These are phyloP conservation scores for Falco naumanni DNA, from an alignment of 2,797 vertebrate genomes.

Conservation along the genomic window DNA sequence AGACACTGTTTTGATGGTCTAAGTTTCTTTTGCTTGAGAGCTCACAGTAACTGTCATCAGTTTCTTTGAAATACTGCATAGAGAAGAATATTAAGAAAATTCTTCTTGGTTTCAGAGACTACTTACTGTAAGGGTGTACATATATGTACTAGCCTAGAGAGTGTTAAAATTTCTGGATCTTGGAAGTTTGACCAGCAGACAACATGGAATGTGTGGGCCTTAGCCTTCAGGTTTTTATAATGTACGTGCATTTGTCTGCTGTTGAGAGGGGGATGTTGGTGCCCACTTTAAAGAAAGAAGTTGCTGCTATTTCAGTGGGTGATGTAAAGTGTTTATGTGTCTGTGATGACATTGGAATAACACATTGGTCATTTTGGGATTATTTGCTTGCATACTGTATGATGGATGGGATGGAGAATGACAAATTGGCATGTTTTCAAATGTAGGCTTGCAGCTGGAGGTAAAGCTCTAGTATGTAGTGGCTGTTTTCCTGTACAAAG, in stretches of 20 bases:
- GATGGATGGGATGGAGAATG: background rate
- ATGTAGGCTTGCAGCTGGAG: background rate
- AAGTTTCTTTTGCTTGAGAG: background rate
- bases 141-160: background rate
- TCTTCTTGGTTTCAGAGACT: background rate
- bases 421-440: background rate
- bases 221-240: background rate
- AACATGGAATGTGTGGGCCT: background rate
- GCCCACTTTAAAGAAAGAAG: background rate
- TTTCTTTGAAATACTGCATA: background rate
- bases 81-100: background rate
- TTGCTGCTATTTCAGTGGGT: background rate
- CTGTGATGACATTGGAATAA: background rate
- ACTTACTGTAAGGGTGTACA: accelerated
- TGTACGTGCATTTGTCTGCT: accelerated
- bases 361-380: background rate
- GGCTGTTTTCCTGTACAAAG: background rate
- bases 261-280: background rate
- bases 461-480: background rate
- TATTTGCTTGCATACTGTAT: background rate
- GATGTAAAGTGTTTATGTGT: background rate
- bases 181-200: background rate
- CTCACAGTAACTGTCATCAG: background rate
- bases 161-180: background rate
- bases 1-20: background rate